Percentiles rank a stretch among this genome's conserved stretches.
phyloP scores from a whole-genome alignment of 1,140 invertebrate species.

The Pomacea maculata region DNA sequence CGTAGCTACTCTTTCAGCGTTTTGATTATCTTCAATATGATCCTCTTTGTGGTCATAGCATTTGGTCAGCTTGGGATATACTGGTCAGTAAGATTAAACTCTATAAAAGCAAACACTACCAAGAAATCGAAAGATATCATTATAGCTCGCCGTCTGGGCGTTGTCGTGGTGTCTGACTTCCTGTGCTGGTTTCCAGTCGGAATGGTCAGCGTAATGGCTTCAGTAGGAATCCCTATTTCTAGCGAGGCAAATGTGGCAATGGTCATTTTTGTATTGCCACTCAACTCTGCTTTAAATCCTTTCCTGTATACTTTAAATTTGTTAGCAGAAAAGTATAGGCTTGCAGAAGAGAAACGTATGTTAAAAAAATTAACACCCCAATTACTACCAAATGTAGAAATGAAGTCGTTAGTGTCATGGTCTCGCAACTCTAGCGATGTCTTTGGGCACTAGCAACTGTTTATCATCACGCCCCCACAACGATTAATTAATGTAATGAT shows the following conservation, averaged over 20 bases:
- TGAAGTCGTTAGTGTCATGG: not conserved
- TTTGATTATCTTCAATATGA: slow-evolving; percentile 37
- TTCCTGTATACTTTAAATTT: slow-evolving; percentile 35
- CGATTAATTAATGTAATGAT: no score
- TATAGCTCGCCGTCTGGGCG: slow-evolving; percentile 29
- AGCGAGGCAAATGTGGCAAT: slow-evolving; percentile 38
- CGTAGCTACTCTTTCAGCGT: slow-evolving; percentile 33
- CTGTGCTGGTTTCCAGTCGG: slow-evolving; percentile 22
- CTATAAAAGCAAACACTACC: not conserved
- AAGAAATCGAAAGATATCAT: slow-evolving; percentile 17
- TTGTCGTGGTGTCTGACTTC: slow-evolving; percentile 29
- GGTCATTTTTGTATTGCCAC: slow-evolving; percentile 37
- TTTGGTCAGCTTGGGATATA: slow-evolving; percentile 36
- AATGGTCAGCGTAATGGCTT: slow-evolving; percentile 22
- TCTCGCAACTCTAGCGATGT: no score
- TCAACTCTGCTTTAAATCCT: slow-evolving; percentile 38
- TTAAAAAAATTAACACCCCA: not conserved
- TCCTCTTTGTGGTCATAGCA: slow-evolving; percentile 33
- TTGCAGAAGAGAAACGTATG: not conserved
- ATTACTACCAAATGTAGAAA: not conserved
- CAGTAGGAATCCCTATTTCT: slow-evolving; percentile 25
- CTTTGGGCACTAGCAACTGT: no score
- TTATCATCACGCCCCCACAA: no score
- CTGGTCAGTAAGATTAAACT: slow-evolving; percentile 20
- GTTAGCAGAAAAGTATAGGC: not conserved